Percentiles rank a stretch among this genome's conserved stretches.
These are phyloP conservation scores for Anolis carolinensis DNA, from an alignment of 2,113 vertebrate species.

Conservation along the genomic window DNA sequence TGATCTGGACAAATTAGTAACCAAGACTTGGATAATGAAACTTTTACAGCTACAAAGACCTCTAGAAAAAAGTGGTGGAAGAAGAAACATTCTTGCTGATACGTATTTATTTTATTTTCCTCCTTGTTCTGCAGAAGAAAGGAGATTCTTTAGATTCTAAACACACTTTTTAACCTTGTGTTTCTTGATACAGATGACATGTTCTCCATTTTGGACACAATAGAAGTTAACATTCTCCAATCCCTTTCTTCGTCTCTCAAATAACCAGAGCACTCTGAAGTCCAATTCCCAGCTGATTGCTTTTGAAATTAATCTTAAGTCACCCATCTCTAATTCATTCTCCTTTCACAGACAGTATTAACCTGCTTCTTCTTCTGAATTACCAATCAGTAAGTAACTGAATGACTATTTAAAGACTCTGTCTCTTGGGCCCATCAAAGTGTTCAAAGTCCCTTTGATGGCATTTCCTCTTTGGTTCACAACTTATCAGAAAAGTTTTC, in stretches of 20 bases:
- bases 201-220: conserved; percentile 14
- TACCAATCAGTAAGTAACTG: conserved; percentile 56
- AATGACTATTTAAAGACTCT: conserved; percentile 46
- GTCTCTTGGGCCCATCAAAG: conserved; percentile 54
- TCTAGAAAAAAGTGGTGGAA: not conserved
- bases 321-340: conserved; percentile 47
- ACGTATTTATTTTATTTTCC: not conserved
- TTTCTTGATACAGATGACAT: conserved; percentile 16
- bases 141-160: not conserved
- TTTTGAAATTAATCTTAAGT: conserved; percentile 63
- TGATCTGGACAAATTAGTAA: no score
- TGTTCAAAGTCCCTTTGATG: conserved; percentile 59
- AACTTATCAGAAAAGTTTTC: conserved; percentile 41
- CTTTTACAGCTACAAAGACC: not conserved
- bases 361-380: conserved; percentile 55
- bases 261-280: conserved; percentile 38
- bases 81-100: not conserved
- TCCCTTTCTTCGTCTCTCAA: conserved; percentile 13
- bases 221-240: not conserved
- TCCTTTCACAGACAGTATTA: conserved; percentile 58
- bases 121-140: not conserved
- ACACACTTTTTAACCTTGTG: not conserved
- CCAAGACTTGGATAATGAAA: not conserved
- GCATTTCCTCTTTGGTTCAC: conserved; percentile 15
- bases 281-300: conserved; percentile 42